Conservation (phyloP, 2,113 vertebrate species). For the Otis tarda region DNA sequence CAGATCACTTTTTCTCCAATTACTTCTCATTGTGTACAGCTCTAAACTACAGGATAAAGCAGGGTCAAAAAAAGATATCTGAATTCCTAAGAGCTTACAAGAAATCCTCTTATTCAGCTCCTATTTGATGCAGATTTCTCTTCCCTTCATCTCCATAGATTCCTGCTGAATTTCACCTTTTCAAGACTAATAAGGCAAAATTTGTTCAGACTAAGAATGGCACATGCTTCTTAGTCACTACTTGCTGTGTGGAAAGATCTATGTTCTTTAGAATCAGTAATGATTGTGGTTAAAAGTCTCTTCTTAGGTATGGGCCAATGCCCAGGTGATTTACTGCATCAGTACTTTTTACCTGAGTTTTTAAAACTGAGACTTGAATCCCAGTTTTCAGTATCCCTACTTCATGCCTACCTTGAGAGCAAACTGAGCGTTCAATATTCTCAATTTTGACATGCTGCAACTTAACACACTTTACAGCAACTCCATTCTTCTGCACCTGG, state of each 20-base stretch:
- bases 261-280: neutral
- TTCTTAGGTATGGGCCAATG: neutral
- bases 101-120: neutral
- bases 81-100: neutral
- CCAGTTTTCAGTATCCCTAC: neutral
- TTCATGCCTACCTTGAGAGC: neutral
- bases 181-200: neutral
- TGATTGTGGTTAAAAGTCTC: neutral
- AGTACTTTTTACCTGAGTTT: neutral
- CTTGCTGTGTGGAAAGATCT: neutral
- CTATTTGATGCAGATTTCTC: neutral
- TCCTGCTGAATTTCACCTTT: neutral
- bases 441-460: neutral
- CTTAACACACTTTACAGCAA: neutral
- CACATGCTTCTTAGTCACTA: neutral
- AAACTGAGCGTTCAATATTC: neutral
- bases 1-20: neutral
- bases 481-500: neutral
- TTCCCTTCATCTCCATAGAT: neutral
- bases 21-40: neutral
- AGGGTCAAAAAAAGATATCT: neutral
- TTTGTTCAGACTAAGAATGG: neutral
- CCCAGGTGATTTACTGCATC: neutral
- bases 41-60: neutral
- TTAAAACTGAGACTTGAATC: neutral